Evolutionary conservation across 2,797 vertebrate genomes (phyloP).

Genomic region (Anisognathus igniventris): DNA sequence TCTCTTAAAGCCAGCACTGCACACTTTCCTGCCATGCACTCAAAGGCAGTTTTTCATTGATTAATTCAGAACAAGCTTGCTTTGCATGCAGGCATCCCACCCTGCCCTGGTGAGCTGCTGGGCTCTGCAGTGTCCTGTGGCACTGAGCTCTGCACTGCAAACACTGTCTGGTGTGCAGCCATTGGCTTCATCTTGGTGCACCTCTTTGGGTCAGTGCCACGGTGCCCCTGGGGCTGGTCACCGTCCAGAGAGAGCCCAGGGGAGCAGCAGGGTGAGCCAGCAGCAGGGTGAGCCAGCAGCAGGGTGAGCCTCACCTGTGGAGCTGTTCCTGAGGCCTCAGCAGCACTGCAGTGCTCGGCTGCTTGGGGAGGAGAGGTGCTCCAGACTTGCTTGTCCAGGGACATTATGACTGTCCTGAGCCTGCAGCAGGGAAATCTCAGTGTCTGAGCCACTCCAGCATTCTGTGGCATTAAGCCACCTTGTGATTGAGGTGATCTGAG

Average conservation of each 20-base stretch:
- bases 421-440: not conserved
- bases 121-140: not conserved
- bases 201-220: not conserved
- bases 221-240: not conserved
- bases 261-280: not conserved
- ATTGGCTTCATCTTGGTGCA: not conserved
- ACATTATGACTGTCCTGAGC: not conserved
- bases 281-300: not conserved
- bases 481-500: not conserved
- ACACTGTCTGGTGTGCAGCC: not conserved
- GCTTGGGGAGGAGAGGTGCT: not conserved
- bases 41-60: not conserved
- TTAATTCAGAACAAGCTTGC: not conserved
- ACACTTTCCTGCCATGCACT: not conserved
- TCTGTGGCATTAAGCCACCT: not conserved
- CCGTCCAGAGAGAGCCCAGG: not conserved
- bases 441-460: not conserved
- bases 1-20: not conserved
- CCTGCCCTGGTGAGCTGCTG: not conserved
- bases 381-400: not conserved
- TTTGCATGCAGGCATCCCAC: not conserved
- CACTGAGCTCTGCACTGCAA: not conserved
- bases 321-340: not conserved
- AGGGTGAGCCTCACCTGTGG: not conserved
- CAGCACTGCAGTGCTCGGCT: not conserved